A percentile compares a stretch with the other conserved stretches of the same genome.
phyloP scores from a whole-genome alignment of 2,888 invertebrate species.

The Nipponacmea schrenckii region DNA sequence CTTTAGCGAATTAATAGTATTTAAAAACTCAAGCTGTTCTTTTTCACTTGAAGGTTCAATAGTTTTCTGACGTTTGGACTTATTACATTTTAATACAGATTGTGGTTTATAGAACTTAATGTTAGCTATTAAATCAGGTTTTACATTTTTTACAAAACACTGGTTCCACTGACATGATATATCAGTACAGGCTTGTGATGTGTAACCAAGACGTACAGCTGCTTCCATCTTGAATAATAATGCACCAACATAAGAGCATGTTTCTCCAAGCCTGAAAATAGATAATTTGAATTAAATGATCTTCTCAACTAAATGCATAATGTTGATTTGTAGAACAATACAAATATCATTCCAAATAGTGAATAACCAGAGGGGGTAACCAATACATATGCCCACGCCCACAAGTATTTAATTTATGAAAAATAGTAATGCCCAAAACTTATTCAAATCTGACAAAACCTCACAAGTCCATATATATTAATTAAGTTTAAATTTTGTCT shows the following conservation, averaged over 20 bases:
- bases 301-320: too few relatives aligned
- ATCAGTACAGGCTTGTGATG: conserved; percentile 22
- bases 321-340: too few relatives aligned
- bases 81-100: not conserved
- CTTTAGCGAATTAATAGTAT: too few relatives aligned
- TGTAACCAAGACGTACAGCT: conserved; percentile 29
- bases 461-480: too few relatives aligned
- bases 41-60: not conserved
- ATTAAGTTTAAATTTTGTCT: too few relatives aligned
- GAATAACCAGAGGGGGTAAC: too few relatives aligned
- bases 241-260: conserved; percentile 30
- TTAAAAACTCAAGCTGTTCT: not conserved
- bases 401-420: too few relatives aligned
- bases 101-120: conserved; percentile 19
- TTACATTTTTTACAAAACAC: conserved; percentile 24
- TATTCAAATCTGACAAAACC: too few relatives aligned
- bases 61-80: not conserved
- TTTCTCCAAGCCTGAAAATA: conserved; percentile 28
- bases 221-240: conserved; percentile 32
- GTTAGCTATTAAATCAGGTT: conserved; percentile 10
- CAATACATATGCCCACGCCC: too few relatives aligned
- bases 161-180: conserved; percentile 13
- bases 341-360: too few relatives aligned
- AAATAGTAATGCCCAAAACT: too few relatives aligned
- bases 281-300: not conserved